These are phyloP conservation scores for Idris sp. DNA, from an alignment of 1,140 invertebrate genomes.

Conservation along the genomic window DNA sequence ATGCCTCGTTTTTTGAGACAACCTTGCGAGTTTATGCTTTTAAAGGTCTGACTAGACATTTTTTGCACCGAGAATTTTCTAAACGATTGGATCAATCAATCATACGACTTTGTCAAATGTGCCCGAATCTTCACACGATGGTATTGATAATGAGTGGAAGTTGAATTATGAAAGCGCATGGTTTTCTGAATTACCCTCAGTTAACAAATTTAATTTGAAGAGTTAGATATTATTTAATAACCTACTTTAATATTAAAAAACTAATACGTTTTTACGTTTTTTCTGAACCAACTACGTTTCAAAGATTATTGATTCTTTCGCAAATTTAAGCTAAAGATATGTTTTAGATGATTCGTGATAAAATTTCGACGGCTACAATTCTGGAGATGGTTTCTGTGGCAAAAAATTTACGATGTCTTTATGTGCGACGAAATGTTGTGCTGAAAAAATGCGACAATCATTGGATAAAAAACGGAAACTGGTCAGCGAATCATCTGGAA, in stretches of 20 bases:
- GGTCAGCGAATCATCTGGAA: constrained; percentile 83
- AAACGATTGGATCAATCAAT: constrained; percentile 80
- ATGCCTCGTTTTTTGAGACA: constrained; percentile 68
- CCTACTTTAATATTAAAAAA: too few relatives aligned
- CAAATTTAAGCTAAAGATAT: too few relatives aligned
- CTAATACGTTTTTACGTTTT: too few relatives aligned
- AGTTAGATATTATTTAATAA: too few relatives aligned
- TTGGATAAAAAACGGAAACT: constrained; percentile 83
- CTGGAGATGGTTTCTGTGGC: constrained; percentile 84
- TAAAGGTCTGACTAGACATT: constrained; percentile 79
- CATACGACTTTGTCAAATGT: constrained; percentile 79
- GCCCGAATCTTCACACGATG: constrained; percentile 81
- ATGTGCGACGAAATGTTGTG: constrained; percentile 86
- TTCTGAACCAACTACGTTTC: too few relatives aligned
- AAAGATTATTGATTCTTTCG: too few relatives aligned
- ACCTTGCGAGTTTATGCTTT: constrained; percentile 79
- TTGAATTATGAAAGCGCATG: constrained; percentile 17
- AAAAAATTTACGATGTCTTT: constrained; percentile 82
- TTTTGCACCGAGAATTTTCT: constrained; percentile 78
- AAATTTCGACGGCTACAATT: constrained; percentile 88
- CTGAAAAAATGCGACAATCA: constrained; percentile 82
- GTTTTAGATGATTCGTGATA: constrained; percentile 83
- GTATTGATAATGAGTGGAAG: constrained; percentile 67
- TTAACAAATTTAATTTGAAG: too few relatives aligned
- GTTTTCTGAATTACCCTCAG: background rate